Evolutionary conservation across 1,140 invertebrate species (phyloP).

Genomic region (Reticulitermes speratus): DNA sequence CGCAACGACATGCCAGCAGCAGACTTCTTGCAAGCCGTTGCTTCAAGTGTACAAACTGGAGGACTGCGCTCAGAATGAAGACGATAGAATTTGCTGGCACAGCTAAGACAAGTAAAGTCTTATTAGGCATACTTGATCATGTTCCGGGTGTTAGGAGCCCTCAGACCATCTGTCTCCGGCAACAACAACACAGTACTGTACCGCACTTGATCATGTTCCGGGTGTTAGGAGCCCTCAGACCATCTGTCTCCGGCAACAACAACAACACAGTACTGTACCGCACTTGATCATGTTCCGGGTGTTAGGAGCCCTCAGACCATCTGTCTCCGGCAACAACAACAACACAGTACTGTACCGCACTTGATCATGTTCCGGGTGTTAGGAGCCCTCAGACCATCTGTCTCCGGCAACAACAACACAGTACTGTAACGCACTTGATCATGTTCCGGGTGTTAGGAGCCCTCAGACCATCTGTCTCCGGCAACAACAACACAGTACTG

Average conservation of each 20-base stretch:
- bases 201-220: not conserved
- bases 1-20: not conserved
- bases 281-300: slow-evolving; percentile 5
- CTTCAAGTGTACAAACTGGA: slow-evolving; percentile 6
- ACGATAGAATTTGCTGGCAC: not conserved
- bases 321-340: too few relatives aligned
- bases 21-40: not conserved
- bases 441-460: not conserved
- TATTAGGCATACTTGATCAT: not conserved
- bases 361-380: not conserved
- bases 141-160: not conserved
- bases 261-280: too few relatives aligned
- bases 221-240: not conserved
- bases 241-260: too few relatives aligned
- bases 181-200: not conserved
- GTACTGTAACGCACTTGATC: too few relatives aligned
- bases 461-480: too few relatives aligned
- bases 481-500: not conserved
- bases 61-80: not conserved
- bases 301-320: not conserved
- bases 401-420: not conserved
- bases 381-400: not conserved
- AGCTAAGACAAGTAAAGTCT: slow-evolving; percentile 4
- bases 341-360: too few relatives aligned
- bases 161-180: too few relatives aligned